Evolutionary conservation across 2,888 invertebrate genomes (phyloP).

Genomic region (Lordiphosa fenestrarum): DNA sequence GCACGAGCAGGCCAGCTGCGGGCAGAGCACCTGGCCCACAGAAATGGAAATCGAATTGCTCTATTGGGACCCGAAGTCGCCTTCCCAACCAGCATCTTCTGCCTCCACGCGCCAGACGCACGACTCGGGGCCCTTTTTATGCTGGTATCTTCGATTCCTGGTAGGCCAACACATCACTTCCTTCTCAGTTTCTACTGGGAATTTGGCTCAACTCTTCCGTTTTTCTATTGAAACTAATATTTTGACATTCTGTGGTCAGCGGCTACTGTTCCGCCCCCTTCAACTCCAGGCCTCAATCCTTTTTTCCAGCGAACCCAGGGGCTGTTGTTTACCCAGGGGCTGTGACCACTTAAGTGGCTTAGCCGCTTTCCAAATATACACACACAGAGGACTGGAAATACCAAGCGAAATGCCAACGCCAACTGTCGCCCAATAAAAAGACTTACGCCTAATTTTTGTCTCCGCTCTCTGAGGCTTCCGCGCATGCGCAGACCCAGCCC

Average conservation of each 20-base stretch:
- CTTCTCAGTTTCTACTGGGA: constrained; percentile 30
- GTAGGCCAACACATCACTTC: constrained; percentile 34
- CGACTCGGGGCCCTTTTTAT: constrained; percentile 27
- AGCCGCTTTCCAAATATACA: constrained; percentile 9
- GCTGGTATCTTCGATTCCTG: constrained; percentile 52
- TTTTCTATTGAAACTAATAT: constrained; percentile 50
- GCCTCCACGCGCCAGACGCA: constrained; percentile 54
- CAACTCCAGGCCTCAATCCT: constrained; percentile 31
- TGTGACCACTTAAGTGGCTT: constrained; percentile 68
- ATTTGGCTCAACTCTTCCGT: constrained; percentile 56
- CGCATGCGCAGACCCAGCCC: constrained; percentile 54
- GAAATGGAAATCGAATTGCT: constrained; percentile 34
- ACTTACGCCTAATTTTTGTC: constrained; percentile 60
- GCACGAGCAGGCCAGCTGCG: constrained; percentile 54
- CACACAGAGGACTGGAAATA: constrained; percentile 7
- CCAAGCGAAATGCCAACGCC: constrained; percentile 13
- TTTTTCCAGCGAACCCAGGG: constrained; percentile 14
- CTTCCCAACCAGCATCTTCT: constrained; percentile 47
- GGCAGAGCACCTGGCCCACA: constrained; percentile 42
- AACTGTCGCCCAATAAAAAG: constrained; percentile 69
- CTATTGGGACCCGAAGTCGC: constrained; percentile 48
- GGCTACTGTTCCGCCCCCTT: constrained; percentile 47
- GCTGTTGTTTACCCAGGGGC: constrained; percentile 33
- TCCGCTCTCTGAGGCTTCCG: constrained; percentile 40
- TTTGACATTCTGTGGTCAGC: constrained; percentile 54